Evolutionary conservation across 2,113 vertebrate species (phyloP).

Genomic region (Chinchilla lanigera): DNA sequence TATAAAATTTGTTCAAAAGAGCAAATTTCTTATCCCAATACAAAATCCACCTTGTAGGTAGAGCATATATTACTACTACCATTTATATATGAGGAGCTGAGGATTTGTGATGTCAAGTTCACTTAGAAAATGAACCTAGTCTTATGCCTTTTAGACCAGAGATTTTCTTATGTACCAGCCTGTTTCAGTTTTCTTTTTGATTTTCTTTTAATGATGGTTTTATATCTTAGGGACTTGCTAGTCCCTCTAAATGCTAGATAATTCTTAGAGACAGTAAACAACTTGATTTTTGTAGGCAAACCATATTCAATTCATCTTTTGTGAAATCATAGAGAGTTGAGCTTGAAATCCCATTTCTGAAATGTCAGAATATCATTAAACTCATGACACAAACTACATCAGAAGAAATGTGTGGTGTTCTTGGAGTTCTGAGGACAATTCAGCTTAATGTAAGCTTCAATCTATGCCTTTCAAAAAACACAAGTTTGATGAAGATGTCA

Average conservation of each 20-base stretch:
- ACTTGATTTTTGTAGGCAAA: neutral
- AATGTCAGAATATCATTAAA: conserved; percentile 43
- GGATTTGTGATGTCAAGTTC: neutral
- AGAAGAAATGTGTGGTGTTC: neutral
- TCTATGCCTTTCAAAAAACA: neutral
- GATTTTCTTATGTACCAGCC: neutral
- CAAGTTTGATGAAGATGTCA: neutral
- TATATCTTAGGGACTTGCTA: neutral
- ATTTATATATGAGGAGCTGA: neutral
- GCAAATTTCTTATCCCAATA: neutral
- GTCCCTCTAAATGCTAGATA: neutral
- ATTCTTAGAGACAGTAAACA: neutral
- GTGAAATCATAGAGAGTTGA: neutral
- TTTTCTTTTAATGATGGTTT: neutral
- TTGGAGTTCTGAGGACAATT: neutral
- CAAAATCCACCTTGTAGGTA: neutral
- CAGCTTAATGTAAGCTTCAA: neutral
- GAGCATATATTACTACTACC: neutral
- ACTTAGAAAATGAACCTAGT: neutral
- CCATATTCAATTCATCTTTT: neutral
- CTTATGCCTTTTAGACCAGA: neutral
- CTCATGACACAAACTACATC: neutral
- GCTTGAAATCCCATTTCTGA: conserved; percentile 18
- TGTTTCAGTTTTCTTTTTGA: neutral
- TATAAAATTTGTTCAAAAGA: neutral